Evolutionary conservation across 1,140 invertebrate species (phyloP).

Genomic region (Lepidostoma basale): DNA sequence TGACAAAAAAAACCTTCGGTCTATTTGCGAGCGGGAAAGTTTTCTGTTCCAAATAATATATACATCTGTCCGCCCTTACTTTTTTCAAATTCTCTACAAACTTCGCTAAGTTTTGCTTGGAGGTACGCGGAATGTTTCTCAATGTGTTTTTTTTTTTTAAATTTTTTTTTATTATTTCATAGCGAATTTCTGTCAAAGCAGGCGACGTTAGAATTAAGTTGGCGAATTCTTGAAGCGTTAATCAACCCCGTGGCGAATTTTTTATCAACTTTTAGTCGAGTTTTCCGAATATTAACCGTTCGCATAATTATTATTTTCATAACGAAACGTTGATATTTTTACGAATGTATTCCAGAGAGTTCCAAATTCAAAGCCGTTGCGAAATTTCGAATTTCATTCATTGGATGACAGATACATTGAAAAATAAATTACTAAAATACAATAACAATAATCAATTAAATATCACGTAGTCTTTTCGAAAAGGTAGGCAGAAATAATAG

Average conservation of each 20-base stretch:
- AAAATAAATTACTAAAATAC: no score
- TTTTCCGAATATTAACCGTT: slow-evolving; percentile 16
- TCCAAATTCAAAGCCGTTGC: no score
- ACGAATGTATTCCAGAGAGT: no score
- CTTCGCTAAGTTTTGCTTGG: slow-evolving; percentile 16
- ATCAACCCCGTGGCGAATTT: slow-evolving; percentile 37
- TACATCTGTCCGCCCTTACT: slow-evolving; percentile 19
- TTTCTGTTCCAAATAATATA: slow-evolving; percentile 1
- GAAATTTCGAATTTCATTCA: no score
- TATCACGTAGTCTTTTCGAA: no score
- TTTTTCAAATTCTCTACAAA: slow-evolving; percentile 28
- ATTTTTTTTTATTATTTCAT: slow-evolving; percentile 1
- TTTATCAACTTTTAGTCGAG: slow-evolving; percentile 30
- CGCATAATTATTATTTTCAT: not conserved
- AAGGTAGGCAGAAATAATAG: no score
- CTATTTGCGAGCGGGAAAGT: slow-evolving; percentile 4
- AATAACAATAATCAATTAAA: no score
- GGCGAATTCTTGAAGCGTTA: slow-evolving; percentile 43
- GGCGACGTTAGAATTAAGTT: slow-evolving; percentile 43
- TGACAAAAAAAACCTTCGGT: not conserved
- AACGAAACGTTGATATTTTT: no score
- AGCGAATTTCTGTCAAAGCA: slow-evolving; percentile 40
- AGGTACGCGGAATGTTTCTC: slow-evolving; percentile 26
- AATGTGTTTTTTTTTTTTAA: slow-evolving; percentile 31
- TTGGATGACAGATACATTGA: no score